Base-by-base conservation (phyloP, 92 coral and sea anemone genomes). In the Bergia puertoricense region DNA sequence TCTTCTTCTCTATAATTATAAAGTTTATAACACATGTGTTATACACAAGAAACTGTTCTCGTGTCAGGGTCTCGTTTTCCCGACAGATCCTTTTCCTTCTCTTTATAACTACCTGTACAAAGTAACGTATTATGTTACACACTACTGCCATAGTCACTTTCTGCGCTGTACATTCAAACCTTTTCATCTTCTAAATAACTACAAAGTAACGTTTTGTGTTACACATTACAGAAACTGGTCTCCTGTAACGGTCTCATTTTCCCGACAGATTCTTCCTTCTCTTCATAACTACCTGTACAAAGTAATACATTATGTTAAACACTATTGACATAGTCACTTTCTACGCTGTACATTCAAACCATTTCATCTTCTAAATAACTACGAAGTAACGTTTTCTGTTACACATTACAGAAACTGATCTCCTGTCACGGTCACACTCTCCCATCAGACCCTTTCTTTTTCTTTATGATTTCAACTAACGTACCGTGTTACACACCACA, bases 81-180 rank as follows among this genome's bases (percentile, higher is more conserved):
- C 11, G 1, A 1, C 59, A 54, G 3, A 54, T 4, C 59, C 14
- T 10, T 54, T 13, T 0, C 0, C 14, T 54, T 54, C 16, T 54
- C 3, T 54, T 15, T 54, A 1, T 0, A 30, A 30, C 30, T 30
- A 30, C 30, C 30, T 30, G 11, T 54, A 10, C 2, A 0, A 54
- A 54, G 59, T 54, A 13, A 54, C 16, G 16, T 54, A 54, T 54
- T 2, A 18, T 54, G 59, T 54, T 46, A 5, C 2, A 54, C 59
- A 11, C 96, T 93, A 59, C 95, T 95, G 86, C 93, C 97, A 40
- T 57, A 82, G 74, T 94, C 98, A 71, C 96, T 88, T 65, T 92
- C 93, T 30, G 0, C 30, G 30, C 30, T 30, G 30, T 30, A 95
- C 94, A 86, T 88, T 91, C n/a, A 92, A 0, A 8, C 57, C 81